Conservation (phyloP, 2,888 invertebrate species). For the Lutraria lutraria region DNA sequence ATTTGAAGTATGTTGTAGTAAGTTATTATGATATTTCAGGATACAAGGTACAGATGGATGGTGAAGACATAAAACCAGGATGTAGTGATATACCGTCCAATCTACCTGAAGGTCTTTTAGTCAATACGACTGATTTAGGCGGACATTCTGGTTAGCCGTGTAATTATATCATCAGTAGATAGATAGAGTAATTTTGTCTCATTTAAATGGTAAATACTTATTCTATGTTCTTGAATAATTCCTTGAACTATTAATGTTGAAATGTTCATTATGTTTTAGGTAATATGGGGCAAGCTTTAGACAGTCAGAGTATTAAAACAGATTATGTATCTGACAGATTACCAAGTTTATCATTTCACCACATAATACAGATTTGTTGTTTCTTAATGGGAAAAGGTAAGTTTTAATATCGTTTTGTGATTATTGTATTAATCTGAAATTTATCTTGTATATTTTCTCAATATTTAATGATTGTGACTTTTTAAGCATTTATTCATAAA, state of each 20-base stretch:
- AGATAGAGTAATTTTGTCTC: too few relatives aligned
- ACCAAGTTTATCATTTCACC: conserved; percentile 71
- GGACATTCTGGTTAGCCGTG: conserved; percentile 75
- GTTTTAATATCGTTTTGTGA: conserved; percentile 12
- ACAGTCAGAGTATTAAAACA: conserved; percentile 79
- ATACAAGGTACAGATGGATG: conserved; percentile 73
- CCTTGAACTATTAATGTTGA: too few relatives aligned
- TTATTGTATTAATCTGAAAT: too few relatives aligned
- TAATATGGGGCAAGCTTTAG: conserved; percentile 74
- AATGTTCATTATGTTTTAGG: conserved; percentile 64
- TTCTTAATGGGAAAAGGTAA: conserved; percentile 76
- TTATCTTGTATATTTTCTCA: too few relatives aligned
- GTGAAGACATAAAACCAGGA: conserved; percentile 66
- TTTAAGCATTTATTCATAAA: too few relatives aligned
- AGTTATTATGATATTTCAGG: conserved; percentile 56
- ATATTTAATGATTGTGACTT: too few relatives aligned
- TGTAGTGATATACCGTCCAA: conserved; percentile 74
- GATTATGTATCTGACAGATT: conserved; percentile 73
- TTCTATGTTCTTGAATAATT: too few relatives aligned
- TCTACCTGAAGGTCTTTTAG: conserved; percentile 72
- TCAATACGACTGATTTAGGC: conserved; percentile 76
- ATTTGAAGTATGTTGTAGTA: too few relatives aligned
- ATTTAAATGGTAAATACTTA: too few relatives aligned
- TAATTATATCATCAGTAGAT: neutral
- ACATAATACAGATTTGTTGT: conserved; percentile 75